Evolutionary conservation across 2,113 vertebrate genomes (phyloP).

Genomic region (Prionailurus bengalensis): DNA sequence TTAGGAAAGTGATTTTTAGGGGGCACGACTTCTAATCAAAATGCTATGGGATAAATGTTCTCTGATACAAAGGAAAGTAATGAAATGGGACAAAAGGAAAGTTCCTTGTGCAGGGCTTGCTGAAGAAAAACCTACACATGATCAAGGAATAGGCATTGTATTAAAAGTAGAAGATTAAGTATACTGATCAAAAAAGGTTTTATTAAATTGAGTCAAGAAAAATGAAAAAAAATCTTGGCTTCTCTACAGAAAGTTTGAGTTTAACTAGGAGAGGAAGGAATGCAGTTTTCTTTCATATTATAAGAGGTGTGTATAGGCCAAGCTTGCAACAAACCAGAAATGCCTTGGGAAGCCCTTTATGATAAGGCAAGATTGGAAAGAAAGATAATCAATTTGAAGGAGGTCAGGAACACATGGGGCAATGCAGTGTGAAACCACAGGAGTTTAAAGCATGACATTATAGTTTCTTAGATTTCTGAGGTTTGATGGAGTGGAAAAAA

Average conservation of each 20-base stretch:
- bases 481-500: background rate
- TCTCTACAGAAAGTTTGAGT: background rate
- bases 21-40: background rate
- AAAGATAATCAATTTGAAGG: background rate
- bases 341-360: background rate
- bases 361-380: background rate
- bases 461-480: conserved; percentile 20
- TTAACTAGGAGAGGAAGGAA: background rate
- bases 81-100: background rate
- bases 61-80: conserved; percentile 20
- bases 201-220: conserved; percentile 36
- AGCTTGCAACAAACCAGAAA: background rate
- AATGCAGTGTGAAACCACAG: background rate
- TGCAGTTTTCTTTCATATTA: background rate
- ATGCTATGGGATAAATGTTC: background rate
- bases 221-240: background rate
- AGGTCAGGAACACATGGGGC: background rate
- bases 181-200: background rate
- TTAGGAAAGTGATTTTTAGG: conserved; percentile 31
- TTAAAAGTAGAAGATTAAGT: background rate
- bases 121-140: conserved; percentile 9
- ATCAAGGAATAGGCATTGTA: background rate
- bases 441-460: background rate
- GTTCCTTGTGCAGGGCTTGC: background rate
- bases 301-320: background rate